Conservation (phyloP, 2,797 vertebrate genomes). For the Onychomys arenicola region DNA sequence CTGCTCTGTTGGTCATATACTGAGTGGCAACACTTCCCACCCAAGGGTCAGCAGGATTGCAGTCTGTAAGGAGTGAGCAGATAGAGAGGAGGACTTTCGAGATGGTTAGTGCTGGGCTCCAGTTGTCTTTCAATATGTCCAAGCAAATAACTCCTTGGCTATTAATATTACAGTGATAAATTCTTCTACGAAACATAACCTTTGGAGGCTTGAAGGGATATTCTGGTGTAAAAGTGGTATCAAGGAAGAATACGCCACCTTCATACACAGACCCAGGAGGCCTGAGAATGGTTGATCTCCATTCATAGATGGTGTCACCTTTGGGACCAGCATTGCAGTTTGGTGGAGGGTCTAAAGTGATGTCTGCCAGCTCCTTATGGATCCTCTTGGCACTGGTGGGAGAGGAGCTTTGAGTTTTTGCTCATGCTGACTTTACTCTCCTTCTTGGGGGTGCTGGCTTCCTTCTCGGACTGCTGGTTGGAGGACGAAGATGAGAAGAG, state of each 20-base stretch:
- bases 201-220: conserved; percentile 99
- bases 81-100: conserved; percentile 97
- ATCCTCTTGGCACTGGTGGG: conserved; percentile 99
- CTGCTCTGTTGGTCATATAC: conserved; percentile 97
- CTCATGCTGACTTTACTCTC: conserved; percentile 98
- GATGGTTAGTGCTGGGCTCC: conserved; percentile 97
- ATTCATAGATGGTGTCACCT: conserved; percentile 98
- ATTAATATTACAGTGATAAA: conserved; percentile 97
- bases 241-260: conserved; percentile 97
- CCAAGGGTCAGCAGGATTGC: conserved; percentile 96
- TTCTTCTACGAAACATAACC: conserved; percentile 94
- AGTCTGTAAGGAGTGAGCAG: conserved; percentile 97
- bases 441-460: conserved; percentile 89
- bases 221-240: conserved; percentile 97
- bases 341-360: conserved; percentile 97
- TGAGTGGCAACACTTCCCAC: conserved; percentile 98
- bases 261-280: conserved; percentile 98
- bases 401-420: conserved; percentile 98
- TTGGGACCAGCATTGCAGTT: conserved; percentile 98
- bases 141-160: conserved; percentile 96
- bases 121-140: conserved; percentile 92
- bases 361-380: conserved; percentile 98
- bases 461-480: conserved; percentile 94
- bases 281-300: conserved; percentile 97
- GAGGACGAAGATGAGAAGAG: conserved; percentile 96